Conservation (phyloP, 2,113 vertebrate species). For the Aptenodytes patagonicus region DNA sequence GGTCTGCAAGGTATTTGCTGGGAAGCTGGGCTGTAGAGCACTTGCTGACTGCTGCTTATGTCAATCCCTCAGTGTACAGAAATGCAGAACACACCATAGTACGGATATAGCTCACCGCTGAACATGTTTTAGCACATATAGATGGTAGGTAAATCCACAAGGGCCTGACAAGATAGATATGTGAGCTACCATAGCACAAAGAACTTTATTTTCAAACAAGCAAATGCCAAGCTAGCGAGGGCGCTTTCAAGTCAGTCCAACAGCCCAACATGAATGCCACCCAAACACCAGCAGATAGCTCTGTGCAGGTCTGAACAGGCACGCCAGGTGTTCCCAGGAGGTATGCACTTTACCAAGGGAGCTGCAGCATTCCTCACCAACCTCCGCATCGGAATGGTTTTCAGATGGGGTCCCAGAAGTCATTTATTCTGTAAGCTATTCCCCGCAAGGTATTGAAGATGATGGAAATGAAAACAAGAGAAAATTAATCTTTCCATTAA, state of each 20-base stretch:
- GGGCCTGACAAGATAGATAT: neutral
- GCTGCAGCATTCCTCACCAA: constrained; percentile 21
- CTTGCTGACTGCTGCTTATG: neutral
- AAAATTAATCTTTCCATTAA: constrained; percentile 38
- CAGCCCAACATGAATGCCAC: neutral
- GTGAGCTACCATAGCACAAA: neutral
- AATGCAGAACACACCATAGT: accelerated
- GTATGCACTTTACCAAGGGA: neutral
- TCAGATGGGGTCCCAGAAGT: neutral
- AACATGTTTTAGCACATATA: neutral
- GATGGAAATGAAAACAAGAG: constrained; percentile 5
- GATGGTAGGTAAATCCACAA: neutral
- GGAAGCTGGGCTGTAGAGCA: neutral
- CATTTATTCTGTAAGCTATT: neutral
- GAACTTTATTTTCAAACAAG: neutral
- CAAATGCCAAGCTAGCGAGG: neutral
- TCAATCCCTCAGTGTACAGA: neutral
- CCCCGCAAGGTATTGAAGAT: neutral
- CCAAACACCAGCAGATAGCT: neutral
- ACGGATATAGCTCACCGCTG: accelerated
- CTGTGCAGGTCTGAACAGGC: constrained; percentile 9
- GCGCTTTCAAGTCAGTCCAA: constrained; percentile 32
- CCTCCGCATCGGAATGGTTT: neutral
- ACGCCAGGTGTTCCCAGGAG: neutral
- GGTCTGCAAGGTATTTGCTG: neutral